phyloP scores from a whole-genome alignment of 2,888 invertebrate genomes.

The Drosophila anomalata region DNA sequence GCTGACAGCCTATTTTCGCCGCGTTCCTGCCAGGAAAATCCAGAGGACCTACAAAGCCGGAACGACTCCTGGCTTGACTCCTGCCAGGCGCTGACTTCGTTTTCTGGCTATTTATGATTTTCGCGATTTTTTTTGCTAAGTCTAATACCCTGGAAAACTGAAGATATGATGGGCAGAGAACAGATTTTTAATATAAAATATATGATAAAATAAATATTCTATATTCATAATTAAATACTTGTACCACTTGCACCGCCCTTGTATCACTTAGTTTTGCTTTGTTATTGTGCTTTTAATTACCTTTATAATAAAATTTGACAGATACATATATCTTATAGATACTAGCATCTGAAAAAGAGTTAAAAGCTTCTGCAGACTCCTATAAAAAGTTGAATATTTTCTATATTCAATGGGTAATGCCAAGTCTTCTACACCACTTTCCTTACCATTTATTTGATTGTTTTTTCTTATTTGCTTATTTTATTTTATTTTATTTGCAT shows the following conservation, averaged over 20 bases:
- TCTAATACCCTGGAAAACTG: conserved; percentile 29
- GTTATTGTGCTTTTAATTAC: too few species aligned
- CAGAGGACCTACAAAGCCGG: conserved; percentile 16
- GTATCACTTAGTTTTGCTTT: too few species aligned
- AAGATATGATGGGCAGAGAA: not conserved
- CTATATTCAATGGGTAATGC: not conserved
- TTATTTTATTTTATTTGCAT: conserved; percentile 69
- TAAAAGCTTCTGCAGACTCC: too few species aligned
- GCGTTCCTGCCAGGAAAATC: conserved; percentile 37
- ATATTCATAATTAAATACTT: too few species aligned
- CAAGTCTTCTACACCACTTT: not conserved
- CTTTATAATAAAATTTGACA: too few species aligned
- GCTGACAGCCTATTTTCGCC: conserved; percentile 75
- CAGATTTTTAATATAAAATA: too few species aligned
- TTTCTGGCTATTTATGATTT: conserved; percentile 76
- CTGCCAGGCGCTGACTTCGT: conserved; percentile 66
- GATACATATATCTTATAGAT: too few species aligned
- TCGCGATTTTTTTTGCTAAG: conserved; percentile 43
- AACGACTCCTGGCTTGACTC: conserved; percentile 52
- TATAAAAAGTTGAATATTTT: not conserved
- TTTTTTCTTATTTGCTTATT: conserved; percentile 40
- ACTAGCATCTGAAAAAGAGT: too few species aligned
- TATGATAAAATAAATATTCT: too few species aligned
- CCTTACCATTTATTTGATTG: conserved; percentile 30
- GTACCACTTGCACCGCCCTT: too few species aligned